phyloP scores from a whole-genome alignment of 1,140 invertebrate genomes.

The Saxidomus purpurata region DNA sequence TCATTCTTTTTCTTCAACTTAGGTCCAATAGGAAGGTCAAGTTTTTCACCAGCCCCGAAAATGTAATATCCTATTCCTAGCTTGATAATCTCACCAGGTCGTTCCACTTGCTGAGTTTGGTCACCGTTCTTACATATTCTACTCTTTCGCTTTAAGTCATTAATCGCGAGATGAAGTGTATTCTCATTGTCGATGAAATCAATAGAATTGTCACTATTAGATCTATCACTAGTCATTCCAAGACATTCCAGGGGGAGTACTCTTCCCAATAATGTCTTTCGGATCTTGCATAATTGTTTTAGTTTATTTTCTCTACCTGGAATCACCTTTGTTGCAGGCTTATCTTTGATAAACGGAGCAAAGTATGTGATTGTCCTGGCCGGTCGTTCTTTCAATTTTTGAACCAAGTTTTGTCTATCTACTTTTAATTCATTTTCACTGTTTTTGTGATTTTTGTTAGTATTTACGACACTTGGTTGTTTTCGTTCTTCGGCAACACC shows the following conservation, averaged over 20 bases:
- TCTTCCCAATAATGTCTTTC: background rate
- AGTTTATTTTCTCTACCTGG: background rate
- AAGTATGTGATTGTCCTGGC: slow-evolving; percentile 24
- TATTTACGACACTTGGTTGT: too few species aligned
- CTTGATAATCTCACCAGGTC: slow-evolving; percentile 33
- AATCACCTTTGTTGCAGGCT: background rate
- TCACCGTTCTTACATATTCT: background rate
- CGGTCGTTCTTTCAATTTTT: background rate
- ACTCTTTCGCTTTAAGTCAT: slow-evolving; percentile 36
- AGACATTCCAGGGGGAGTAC: background rate
- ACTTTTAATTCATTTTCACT: too few species aligned
- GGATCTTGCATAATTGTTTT: background rate
- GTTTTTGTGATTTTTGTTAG: too few species aligned
- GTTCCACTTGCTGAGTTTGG: background rate
- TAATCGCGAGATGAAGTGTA: background rate
- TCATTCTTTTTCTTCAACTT: slow-evolving; percentile 22
- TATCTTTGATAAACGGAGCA: slow-evolving; percentile 23
- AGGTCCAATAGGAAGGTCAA: slow-evolving; percentile 55
- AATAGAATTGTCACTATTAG: background rate
- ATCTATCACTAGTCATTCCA: background rate
- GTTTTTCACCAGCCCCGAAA: slow-evolving; percentile 44
- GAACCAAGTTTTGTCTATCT: background rate
- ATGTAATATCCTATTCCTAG: slow-evolving; percentile 49
- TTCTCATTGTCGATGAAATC: background rate
- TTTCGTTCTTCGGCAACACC: too few species aligned